Conservation (phyloP, 1,140 invertebrate genomes). For the Zaprionus capensis region DNA sequence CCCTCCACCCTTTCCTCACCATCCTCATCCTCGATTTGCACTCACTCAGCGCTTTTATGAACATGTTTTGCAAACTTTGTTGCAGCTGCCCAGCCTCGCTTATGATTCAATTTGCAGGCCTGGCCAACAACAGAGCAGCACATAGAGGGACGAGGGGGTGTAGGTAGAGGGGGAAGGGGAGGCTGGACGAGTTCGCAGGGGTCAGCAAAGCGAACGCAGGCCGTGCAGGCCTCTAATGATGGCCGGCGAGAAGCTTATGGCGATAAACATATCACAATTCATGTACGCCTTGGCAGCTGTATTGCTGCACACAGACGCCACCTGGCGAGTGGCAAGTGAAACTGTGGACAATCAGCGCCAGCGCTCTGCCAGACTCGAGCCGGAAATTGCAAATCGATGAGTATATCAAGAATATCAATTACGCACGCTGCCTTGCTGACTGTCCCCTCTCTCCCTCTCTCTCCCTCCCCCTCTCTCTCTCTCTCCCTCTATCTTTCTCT, state of each 20-base stretch:
- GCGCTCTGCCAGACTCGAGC: conserved; percentile 3
- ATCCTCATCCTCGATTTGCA: neutral
- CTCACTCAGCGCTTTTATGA: conserved; percentile 22
- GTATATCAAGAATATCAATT: conserved; percentile 71
- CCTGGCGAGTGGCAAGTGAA: conserved; percentile 1
- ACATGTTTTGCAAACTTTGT: conserved; percentile 23
- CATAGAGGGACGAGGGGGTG: neutral
- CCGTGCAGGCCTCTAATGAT: neutral
- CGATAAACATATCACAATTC: neutral
- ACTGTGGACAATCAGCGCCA: neutral
- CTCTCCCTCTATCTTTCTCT: too few species aligned
- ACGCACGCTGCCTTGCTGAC: conserved; percentile 20
- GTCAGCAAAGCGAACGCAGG: neutral
- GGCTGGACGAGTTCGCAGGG: neutral
- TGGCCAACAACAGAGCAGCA: neutral
- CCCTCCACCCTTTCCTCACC: neutral
- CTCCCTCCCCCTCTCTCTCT: too few species aligned
- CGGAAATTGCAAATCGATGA: conserved; percentile 57
- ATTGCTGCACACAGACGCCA: conserved; percentile 11
- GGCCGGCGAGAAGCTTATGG: neutral
- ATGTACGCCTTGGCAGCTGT: neutral
- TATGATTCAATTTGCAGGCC: conserved; percentile 9
- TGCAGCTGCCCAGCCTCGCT: conserved; percentile 18
- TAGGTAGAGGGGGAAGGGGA: too few species aligned
- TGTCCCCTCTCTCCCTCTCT: neutral